Evolutionary conservation across 2,888 invertebrate genomes (phyloP), one percentile per base, ranked within the genome.

Genomic region (Pardosa pseudoannulata): DNA sequence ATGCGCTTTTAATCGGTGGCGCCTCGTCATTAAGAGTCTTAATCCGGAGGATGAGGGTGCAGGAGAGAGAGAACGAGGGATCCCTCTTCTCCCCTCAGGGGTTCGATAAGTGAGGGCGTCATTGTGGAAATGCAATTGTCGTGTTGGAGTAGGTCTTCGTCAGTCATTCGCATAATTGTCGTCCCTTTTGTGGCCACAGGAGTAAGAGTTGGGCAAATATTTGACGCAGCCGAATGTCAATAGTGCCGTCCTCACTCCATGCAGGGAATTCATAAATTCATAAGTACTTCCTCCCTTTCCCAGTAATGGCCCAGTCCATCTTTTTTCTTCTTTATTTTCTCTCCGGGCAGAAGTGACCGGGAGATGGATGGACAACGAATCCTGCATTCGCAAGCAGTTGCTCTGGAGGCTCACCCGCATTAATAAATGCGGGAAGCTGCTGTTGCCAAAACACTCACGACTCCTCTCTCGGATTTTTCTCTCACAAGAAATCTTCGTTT

Each of bases 61-160:
- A 31, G 27, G 11, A n/a, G 62, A 46, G 41, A 32, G 67, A 62
- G 19, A 65, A 41, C n/a, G 56, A 28, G 28, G 28, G 41, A 41
- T 16, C 56, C 23, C 23, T 6, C 56, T 5, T 3, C 56, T 23
- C 72, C 79, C 79, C 32, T 31, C 13, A 31, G 50, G 73, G 68
- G 73, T 32, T 50, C 67, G 50, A 68, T 67, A 75, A 75, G 78
- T 78, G 78, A 78, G 79, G 75, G 86, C 70, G 76, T 87, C 80
- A 87, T 87, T 76, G 76, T 81, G 87, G 81, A 81, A 87, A 87
- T 87, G 87, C 87, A 87, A 87, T 80, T 87, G 87, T 80, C 87
- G 87, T 87, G 80, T 87, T 86, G 73, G 74, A 86, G 86, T 79
- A 75, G 74, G 56, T 79, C 80, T 75, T 76, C 68, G 67, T 32